A percentile compares a stretch with the other conserved stretches of the same genome.
Evolutionary conservation across 2,797 vertebrate species (phyloP).

Genomic region (Ispidina picta): DNA sequence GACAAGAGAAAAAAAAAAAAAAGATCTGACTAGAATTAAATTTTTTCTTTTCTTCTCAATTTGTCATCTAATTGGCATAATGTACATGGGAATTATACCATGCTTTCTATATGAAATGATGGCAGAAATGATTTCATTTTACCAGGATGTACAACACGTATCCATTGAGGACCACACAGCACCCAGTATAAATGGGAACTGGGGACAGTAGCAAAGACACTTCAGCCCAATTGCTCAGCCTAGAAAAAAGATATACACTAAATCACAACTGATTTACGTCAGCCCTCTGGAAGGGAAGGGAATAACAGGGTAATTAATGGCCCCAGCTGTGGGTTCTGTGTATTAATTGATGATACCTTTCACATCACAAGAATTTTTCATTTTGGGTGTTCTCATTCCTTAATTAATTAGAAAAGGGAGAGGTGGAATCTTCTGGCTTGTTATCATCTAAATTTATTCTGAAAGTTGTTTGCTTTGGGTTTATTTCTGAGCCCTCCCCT

Average conservation of each 20-base stretch:
- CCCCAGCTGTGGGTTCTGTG: background rate
- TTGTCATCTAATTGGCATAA: background rate
- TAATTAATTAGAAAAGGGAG: constrained; percentile 37
- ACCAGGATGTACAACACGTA: background rate
- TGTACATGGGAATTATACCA: background rate
- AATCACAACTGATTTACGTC: background rate
- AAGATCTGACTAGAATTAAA: background rate
- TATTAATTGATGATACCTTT: constrained; percentile 35
- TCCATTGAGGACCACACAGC: background rate
- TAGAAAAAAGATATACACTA: background rate
- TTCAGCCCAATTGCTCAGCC: background rate
- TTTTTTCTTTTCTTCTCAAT: background rate
- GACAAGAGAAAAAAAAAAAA: background rate
- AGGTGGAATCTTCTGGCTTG: background rate
- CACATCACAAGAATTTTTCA: constrained; percentile 20
- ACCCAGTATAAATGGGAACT: background rate
- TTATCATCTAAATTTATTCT: constrained; percentile 5
- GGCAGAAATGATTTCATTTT: background rate
- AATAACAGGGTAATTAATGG: constrained; percentile 21
- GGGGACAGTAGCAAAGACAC: background rate
- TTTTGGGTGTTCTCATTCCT: constrained; percentile 25
- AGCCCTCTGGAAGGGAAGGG: background rate
- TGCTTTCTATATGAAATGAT: background rate
- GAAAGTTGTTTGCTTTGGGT: background rate
- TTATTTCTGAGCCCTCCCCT: fast-evolving